Percentiles rank a stretch among this genome's conserved stretches.
Conservation (phyloP, 2,888 invertebrate species). For the Synanthedon tipuliformis region DNA sequence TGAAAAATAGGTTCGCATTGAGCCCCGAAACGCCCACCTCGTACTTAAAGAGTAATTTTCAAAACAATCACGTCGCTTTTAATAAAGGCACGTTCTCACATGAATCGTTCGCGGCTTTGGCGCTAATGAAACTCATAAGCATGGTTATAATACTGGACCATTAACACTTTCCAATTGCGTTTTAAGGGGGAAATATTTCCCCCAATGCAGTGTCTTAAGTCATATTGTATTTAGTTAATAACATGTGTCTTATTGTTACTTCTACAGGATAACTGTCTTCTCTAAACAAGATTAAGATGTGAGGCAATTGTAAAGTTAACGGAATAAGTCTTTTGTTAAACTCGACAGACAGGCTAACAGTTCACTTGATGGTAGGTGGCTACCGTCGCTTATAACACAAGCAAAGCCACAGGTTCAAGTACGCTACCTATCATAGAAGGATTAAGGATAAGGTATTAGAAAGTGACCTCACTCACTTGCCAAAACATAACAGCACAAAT, state of each 20-base stretch:
- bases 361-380: too few species aligned
- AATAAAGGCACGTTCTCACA: slow-evolving; percentile 61
- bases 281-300: too few species aligned
- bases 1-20: slow-evolving; percentile 8
- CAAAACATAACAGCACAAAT: too few species aligned
- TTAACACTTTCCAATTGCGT: slow-evolving; percentile 57
- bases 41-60: slow-evolving; percentile 42
- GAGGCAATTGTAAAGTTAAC: too few species aligned
- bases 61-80: slow-evolving; percentile 58
- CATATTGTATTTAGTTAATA: background rate
- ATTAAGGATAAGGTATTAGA: too few species aligned
- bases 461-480: too few species aligned
- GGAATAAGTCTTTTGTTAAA: too few species aligned
- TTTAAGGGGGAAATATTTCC: slow-evolving; percentile 47
- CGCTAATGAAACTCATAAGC: slow-evolving; percentile 63
- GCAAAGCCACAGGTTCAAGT: too few species aligned
- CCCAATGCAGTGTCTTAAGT: slow-evolving; percentile 12
- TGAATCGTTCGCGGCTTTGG: slow-evolving; percentile 56
- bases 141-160: slow-evolving; percentile 52
- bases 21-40: slow-evolving; percentile 9
- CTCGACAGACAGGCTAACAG: too few species aligned
- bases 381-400: too few species aligned
- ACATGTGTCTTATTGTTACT: background rate
- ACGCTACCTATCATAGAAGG: too few species aligned
- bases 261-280: too few species aligned